These are phyloP conservation scores for Tragelaphus buxtoni DNA, from an alignment of 2,113 vertebrate genomes.

Conservation along the genomic window DNA sequence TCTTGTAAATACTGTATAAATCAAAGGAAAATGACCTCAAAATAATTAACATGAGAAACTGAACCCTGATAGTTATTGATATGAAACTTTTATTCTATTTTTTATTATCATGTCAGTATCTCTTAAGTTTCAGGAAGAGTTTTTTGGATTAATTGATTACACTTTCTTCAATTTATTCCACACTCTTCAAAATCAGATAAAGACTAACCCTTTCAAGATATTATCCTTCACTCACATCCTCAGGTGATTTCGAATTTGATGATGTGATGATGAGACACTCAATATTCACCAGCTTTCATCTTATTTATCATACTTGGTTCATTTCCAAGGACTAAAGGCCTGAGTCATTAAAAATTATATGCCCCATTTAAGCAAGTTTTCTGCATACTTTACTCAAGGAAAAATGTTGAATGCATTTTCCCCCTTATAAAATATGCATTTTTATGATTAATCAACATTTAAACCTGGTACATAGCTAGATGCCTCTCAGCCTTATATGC, in stretches of 20 bases:
- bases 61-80: background rate
- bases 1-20: background rate
- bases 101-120: background rate
- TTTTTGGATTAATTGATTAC: slow-evolving; percentile 53
- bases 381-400: slow-evolving; percentile 81
- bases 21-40: background rate
- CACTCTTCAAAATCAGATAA: slow-evolving; percentile 50
- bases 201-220: slow-evolving; percentile 52
- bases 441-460: slow-evolving; percentile 75
- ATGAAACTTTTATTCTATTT: accelerated
- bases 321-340: slow-evolving; percentile 81
- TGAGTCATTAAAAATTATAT: slow-evolving; percentile 86
- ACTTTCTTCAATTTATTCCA: slow-evolving; percentile 54
- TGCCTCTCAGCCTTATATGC: slow-evolving; percentile 14
- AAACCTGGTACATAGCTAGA: slow-evolving; percentile 25
- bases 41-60: background rate
- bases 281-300: slow-evolving; percentile 66
- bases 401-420: slow-evolving; percentile 77
- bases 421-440: slow-evolving; percentile 64
- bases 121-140: background rate
- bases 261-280: slow-evolving; percentile 67
- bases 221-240: slow-evolving; percentile 59
- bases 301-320: slow-evolving; percentile 82
- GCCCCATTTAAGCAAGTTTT: slow-evolving; percentile 84
- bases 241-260: slow-evolving; percentile 69